Percentiles rank a stretch among this genome's conserved stretches.
phyloP scores from a whole-genome alignment of 2,797 vertebrate genomes.

The Enteromius radiatus region DNA sequence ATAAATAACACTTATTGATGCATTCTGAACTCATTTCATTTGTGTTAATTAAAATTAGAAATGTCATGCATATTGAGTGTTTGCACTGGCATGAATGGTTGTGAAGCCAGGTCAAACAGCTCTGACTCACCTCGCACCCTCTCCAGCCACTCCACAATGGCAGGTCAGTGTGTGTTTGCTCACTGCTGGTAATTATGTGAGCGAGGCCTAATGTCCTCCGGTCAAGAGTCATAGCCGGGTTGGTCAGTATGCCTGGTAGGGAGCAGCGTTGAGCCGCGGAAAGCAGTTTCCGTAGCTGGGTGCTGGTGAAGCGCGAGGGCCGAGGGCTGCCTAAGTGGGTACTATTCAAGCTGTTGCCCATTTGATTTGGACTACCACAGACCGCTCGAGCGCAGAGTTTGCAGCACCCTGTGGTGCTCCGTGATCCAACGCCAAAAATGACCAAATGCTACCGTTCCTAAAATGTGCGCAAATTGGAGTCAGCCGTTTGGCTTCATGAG shows the following conservation, averaged over 20 bases:
- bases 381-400: constrained; percentile 81
- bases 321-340: constrained; percentile 84
- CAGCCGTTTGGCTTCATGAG: constrained; percentile 77
- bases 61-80: constrained; percentile 2
- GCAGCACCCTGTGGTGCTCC: constrained; percentile 81
- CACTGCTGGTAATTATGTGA: constrained; percentile 56
- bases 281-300: constrained; percentile 58
- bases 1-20: neutral
- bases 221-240: constrained; percentile 49
- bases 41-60: neutral
- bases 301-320: constrained; percentile 69
- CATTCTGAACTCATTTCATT: neutral
- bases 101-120: constrained; percentile 15
- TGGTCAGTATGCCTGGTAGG: constrained; percentile 40
- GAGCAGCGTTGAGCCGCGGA: constrained; percentile 32
- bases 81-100: neutral
- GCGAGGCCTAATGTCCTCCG: constrained; percentile 54
- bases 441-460: constrained; percentile 83
- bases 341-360: constrained; percentile 88
- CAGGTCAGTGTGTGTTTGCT: constrained; percentile 58
- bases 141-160: constrained; percentile 29
- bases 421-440: constrained; percentile 79
- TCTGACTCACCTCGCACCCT: constrained; percentile 32
- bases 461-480: constrained; percentile 82
- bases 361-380: constrained; percentile 83